Evolutionary conservation across 2,113 vertebrate species (phyloP), one percentile per base, ranked within the genome.

Genomic region (Forbesichthys papilliferus): DNA sequence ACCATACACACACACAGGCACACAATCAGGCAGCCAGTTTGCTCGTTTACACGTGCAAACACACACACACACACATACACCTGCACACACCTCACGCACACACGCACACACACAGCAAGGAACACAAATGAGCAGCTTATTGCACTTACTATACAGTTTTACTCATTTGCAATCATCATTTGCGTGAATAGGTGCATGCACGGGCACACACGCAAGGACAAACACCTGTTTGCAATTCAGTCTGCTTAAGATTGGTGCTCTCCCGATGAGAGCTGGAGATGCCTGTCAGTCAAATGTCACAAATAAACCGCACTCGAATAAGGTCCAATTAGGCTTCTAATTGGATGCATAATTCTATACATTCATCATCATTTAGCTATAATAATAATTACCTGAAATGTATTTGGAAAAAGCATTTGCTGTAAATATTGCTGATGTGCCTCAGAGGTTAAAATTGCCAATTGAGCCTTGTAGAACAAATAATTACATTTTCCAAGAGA

Each of bases 231-330:
- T 68, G 58, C 67, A 49, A 55, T 77, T 81, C 66, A 51, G 46
- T 71, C 67, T 69, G 36, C 72, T 60, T 47, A 56, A 46, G 61
- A 34, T 72, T 58, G 53, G 34, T 49, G 53, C 5, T 70, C 68
- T 48, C 73, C 18, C 61, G 53, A 79, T 69, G 66, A 27, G 65
- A 71, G 71, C 68, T 51, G 27, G 10, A 75, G 47, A 71, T 46
- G 11, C 9, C n/a, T 61, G 62, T 82, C 75, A 68, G 34, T 80
- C 65, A 74, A 82, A 83, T 16, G n/a, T 73, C 66, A 57, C 36
- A 52, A 27, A 27, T 27, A 27, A 27, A 27, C 27, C 27, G 27
- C 27, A 42, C 36, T 42, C 36, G 7, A 42, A 42, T 8, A 42
- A 42, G 36, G 36, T 42, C 36, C 36, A 42, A 42, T 42, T 42